Percentiles rank a stretch among this genome's conserved stretches.
Conservation (phyloP, 2,888 invertebrate species). For the Agrochola lychnidis region DNA sequence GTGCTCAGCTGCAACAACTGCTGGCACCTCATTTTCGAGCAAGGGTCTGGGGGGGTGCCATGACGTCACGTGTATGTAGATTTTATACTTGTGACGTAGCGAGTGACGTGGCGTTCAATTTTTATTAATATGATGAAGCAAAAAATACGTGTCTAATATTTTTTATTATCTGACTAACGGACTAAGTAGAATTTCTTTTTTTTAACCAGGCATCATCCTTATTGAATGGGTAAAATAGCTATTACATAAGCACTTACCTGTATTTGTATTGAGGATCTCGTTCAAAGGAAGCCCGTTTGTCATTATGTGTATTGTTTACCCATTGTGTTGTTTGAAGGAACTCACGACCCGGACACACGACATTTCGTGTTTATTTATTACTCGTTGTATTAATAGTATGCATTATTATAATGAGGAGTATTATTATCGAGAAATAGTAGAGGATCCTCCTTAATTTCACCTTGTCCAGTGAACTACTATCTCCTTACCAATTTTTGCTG, state of each 20-base stretch:
- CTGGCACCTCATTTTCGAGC: too few species aligned
- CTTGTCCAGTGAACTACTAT: background rate
- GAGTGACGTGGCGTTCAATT: too few species aligned
- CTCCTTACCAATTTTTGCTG: background rate
- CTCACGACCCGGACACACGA: constrained; percentile 54
- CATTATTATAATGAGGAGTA: constrained; percentile 11
- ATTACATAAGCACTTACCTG: constrained; percentile 13
- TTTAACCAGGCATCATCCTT: too few species aligned
- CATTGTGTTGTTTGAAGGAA: constrained; percentile 40
- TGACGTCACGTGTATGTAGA: too few species aligned
- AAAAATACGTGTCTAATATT: too few species aligned
- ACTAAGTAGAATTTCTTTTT: too few species aligned
- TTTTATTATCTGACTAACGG: too few species aligned
- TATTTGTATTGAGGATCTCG: constrained; percentile 13
- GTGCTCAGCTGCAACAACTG: too few species aligned
- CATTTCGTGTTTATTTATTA: constrained; percentile 33
- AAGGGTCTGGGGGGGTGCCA: too few species aligned
- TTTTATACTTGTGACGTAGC: too few species aligned
- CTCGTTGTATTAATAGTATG: constrained; percentile 9
- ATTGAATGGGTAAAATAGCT: constrained; percentile 7
- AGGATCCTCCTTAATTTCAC: background rate
- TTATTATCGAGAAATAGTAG: background rate
- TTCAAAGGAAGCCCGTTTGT: constrained; percentile 31
- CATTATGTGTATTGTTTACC: constrained; percentile 14
- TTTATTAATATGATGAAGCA: too few species aligned